phyloP scores from a whole-genome alignment of 2,113 vertebrate species.

The Reinhardtius hippoglossoides region DNA sequence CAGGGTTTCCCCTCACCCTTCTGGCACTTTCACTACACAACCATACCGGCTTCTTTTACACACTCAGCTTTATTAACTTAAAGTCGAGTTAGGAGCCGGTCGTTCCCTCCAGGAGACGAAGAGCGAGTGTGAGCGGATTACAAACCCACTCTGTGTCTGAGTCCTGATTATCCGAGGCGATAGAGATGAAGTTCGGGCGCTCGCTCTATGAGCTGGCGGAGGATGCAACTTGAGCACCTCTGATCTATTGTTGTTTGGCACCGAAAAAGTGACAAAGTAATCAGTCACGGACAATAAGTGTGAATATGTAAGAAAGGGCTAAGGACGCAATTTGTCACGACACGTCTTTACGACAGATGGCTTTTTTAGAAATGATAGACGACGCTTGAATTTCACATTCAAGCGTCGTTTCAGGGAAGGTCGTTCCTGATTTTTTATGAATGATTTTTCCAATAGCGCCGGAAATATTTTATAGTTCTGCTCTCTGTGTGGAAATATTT shows the following conservation, averaged over 20 bases:
- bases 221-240: background rate
- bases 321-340: background rate
- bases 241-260: background rate
- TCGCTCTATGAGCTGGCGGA: background rate
- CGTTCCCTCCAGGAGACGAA: slow-evolving; percentile 16
- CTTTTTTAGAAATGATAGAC: slow-evolving; percentile 2
- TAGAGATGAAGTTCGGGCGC: background rate
- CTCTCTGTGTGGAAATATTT: slow-evolving; percentile 8
- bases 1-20: slow-evolving; percentile 2
- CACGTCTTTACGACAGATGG: background rate
- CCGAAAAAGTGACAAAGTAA: background rate
- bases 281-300: background rate
- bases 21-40: slow-evolving; percentile 17
- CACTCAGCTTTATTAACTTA: slow-evolving; percentile 39
- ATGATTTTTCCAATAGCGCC: background rate
- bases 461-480: slow-evolving; percentile 7
- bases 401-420: slow-evolving; percentile 29
- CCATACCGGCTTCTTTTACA: slow-evolving; percentile 18
- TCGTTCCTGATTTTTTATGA: slow-evolving; percentile 22
- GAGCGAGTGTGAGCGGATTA: slow-evolving; percentile 1
- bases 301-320: background rate
- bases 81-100: slow-evolving; percentile 26
- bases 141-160: background rate
- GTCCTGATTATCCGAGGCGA: background rate
- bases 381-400: slow-evolving; percentile 22